Evolutionary conservation across 2,797 vertebrate species (phyloP).

Genomic region (Eospalax fontanierii): DNA sequence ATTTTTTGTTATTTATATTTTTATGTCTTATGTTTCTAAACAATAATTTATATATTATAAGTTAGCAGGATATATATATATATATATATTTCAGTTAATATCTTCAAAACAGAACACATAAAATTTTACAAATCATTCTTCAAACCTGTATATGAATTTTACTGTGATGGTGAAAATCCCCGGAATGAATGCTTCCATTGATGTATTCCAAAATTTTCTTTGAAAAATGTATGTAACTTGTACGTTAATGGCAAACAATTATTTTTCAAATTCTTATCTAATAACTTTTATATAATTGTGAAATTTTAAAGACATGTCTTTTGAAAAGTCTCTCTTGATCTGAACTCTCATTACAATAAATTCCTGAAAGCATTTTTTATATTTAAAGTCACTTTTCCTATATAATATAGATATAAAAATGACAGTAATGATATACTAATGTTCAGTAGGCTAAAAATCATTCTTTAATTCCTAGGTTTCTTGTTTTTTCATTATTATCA

Average conservation of each 20-base stretch:
- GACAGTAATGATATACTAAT: background rate
- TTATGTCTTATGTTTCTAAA: background rate
- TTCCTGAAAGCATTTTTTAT: background rate
- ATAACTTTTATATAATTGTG: background rate
- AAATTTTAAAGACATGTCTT: background rate
- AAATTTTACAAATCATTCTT: background rate
- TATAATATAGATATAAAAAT: background rate
- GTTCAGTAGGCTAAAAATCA: background rate
- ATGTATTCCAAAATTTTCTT: background rate
- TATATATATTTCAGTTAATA: background rate
- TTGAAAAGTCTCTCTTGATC: background rate
- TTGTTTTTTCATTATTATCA: background rate
- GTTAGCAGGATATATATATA: background rate
- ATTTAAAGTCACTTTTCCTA: background rate
- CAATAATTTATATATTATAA: background rate
- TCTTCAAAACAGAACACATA: background rate
- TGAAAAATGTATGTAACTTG: background rate
- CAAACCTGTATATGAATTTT: background rate
- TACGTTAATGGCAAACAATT: background rate
- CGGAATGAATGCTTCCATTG: background rate
- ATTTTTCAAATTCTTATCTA: background rate
- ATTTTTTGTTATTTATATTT: background rate
- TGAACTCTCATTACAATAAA: background rate
- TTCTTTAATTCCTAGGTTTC: background rate
- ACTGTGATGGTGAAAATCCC: background rate